Base-by-base conservation (phyloP, 1,140 invertebrate genomes). In the Neomicropteryx cornuta region DNA sequence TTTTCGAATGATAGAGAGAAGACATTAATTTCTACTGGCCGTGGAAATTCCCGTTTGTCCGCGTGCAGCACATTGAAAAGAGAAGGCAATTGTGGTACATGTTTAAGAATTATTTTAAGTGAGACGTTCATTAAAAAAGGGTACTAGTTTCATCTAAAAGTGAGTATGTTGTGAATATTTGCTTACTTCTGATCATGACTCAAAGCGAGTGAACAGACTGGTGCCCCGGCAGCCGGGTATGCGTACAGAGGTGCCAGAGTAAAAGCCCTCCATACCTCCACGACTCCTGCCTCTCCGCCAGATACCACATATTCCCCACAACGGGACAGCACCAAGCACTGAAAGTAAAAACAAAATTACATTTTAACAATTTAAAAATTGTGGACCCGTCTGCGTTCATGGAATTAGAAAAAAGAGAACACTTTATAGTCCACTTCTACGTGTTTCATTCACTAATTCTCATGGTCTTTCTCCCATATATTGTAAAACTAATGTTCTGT, bases 241-340 rank as follows among this genome's bases (percentile, higher is more conserved):
- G 94, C 90, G 66, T 99, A 99, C 1, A 99, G 75, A 37, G 96
- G 76, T 43, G 91, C 89, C 38, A 99, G 76, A 53, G 96, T 96
- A 70, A 97, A 96, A 32, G 94, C 92, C 60, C 96, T 76, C 89
- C 93, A 97, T 30, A 99, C 92, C 70, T 97, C 91, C 42, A 99
- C 94, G 39, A 97, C 88, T 42, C 95, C 94, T 60, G 86, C 89
- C 54, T 97, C 92, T 5, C 93, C 93, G 37, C 90, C 94, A 45
- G 89, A 93, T 75, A 97, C 84, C 56, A 99, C 72, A 64, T 98
- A 98, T 71, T 99, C 94, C 29, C 96, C 96, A 72, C 98, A 96
- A 38, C 94, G 83, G 48, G 91, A 97, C 48, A 98, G 60, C 49
- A 90, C 73, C 66, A 97, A 77, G 65, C 91, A 93, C 89, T 97